phyloP scores from a whole-genome alignment of 1,140 invertebrate species.

The Meteorus sp. region DNA sequence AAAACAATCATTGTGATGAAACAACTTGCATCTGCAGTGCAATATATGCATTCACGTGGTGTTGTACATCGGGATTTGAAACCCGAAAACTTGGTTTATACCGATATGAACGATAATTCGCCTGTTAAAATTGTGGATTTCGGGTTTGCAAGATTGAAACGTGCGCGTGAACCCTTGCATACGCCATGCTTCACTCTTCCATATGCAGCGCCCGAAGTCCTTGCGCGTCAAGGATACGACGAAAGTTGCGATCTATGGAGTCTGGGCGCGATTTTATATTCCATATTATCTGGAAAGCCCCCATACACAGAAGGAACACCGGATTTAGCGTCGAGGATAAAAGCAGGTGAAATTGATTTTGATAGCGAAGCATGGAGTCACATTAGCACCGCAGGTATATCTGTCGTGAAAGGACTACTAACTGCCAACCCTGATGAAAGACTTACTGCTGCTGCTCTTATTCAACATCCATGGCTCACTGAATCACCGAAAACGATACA shows the following conservation, averaged over 20 bases:
- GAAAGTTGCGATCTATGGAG: slow-evolving; percentile 93
- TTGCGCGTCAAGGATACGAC: slow-evolving; percentile 73
- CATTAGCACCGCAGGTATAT: slow-evolving; percentile 75
- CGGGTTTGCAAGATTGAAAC: slow-evolving; percentile 80
- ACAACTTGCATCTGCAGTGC: slow-evolving; percentile 79
- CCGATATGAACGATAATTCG: slow-evolving; percentile 64
- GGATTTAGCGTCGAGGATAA: slow-evolving; percentile 80
- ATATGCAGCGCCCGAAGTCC: slow-evolving; percentile 90
- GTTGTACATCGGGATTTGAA: slow-evolving; percentile 90
- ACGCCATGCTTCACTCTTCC: slow-evolving; percentile 88
- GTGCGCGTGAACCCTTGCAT: slow-evolving; percentile 67
- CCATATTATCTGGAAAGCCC: slow-evolving; percentile 82
- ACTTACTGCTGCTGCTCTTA: slow-evolving; percentile 69
- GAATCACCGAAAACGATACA: slow-evolving; percentile 25
- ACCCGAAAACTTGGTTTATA: slow-evolving; percentile 85
- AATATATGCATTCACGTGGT: slow-evolving; percentile 78
- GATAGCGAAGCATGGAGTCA: slow-evolving; percentile 70
- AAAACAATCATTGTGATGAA: slow-evolving; percentile 72
- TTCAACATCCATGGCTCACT: slow-evolving; percentile 68
- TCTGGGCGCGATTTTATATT: slow-evolving; percentile 87
- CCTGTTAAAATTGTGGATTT: slow-evolving; percentile 87
- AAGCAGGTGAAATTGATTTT: slow-evolving; percentile 77
- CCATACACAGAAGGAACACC: slow-evolving; percentile 74
- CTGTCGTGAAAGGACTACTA: slow-evolving; percentile 75
- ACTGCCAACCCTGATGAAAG: slow-evolving; percentile 77